Percentiles rank a stretch among this genome's conserved stretches.
These are phyloP conservation scores for Gyrodactylus salaris DNA, from an alignment of 1,140 invertebrate genomes.

Conservation along the genomic window DNA sequence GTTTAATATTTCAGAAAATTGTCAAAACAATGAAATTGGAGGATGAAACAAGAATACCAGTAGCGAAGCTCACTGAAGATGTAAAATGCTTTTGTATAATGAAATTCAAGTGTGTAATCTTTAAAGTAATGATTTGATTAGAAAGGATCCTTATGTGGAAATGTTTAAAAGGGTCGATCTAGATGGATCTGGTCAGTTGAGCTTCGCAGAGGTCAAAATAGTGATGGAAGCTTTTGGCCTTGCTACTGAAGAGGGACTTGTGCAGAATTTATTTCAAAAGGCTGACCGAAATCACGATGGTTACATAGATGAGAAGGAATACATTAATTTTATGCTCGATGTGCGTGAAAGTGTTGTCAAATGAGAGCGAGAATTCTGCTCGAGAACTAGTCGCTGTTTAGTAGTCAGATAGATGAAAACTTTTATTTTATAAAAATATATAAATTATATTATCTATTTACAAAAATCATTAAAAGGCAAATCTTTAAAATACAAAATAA, in stretches of 20 bases:
- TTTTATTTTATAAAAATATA: no score
- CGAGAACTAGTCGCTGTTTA: no score
- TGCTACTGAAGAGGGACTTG: not conserved
- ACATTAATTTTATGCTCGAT: not conserved
- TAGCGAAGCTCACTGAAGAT: not conserved
- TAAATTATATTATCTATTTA: no score
- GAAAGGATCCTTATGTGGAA: not conserved
- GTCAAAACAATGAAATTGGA: not conserved
- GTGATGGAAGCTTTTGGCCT: not conserved
- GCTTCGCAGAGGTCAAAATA: not conserved
- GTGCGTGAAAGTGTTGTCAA: no score
- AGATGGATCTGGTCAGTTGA: not conserved
- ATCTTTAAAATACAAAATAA: no score
- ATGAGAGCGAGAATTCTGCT: no score
- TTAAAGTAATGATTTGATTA: no score
- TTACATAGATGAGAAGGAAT: not conserved
- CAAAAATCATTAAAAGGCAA: no score
- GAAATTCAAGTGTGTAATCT: not conserved
- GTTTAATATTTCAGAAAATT: not conserved
- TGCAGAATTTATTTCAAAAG: not conserved
- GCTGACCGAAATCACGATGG: not conserved
- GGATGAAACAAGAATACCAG: not conserved
- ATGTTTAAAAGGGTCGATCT: not conserved
- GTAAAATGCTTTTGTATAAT: not conserved
- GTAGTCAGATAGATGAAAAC: no score